Evolutionary conservation across 2,888 invertebrate species (phyloP).

Genomic region (Apotomis capreana): DNA sequence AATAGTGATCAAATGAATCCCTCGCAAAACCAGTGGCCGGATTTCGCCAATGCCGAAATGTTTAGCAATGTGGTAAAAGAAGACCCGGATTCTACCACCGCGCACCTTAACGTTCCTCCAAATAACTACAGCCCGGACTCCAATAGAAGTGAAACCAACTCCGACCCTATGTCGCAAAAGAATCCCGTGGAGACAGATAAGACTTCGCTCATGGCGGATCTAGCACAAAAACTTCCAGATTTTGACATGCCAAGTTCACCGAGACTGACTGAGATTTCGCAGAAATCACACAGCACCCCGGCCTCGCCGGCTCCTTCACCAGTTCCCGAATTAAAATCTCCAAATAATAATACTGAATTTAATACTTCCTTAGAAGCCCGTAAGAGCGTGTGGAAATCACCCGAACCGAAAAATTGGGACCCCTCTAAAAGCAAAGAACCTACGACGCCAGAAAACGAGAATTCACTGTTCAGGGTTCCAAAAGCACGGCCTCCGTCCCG

Average conservation of each 20-base stretch:
- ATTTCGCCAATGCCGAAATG: conserved; percentile 73
- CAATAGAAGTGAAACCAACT: conserved; percentile 77
- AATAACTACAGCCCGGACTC: conserved; percentile 82
- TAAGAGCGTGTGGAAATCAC: conserved; percentile 78
- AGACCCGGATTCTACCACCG: conserved; percentile 90
- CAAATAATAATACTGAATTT: conserved; percentile 60
- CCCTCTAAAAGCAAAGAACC: conserved; percentile 70
- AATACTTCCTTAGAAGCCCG: conserved; percentile 61
- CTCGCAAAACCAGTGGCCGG: conserved; percentile 75
- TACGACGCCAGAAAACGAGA: conserved; percentile 70
- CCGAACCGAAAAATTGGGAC: conserved; percentile 77
- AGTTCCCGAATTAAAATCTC: conserved; percentile 72
- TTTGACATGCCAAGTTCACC: conserved; percentile 78
- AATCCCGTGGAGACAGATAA: conserved; percentile 59
- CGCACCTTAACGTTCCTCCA: conserved; percentile 76
- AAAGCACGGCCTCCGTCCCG: conserved; percentile 86
- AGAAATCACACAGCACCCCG: conserved; percentile 73
- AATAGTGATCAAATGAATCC: conserved; percentile 54
- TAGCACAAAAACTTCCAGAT: conserved; percentile 69
- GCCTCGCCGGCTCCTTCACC: conserved; percentile 71
- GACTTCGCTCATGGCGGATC: conserved; percentile 58
- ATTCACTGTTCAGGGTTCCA: conserved; percentile 85
- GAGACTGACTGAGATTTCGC: conserved; percentile 73
- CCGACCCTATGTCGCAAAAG: conserved; percentile 66
- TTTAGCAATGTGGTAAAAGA: conserved; percentile 85